Conservation (phyloP, 2,113 vertebrate species). For the human (Homo sapiens) region DNA sequence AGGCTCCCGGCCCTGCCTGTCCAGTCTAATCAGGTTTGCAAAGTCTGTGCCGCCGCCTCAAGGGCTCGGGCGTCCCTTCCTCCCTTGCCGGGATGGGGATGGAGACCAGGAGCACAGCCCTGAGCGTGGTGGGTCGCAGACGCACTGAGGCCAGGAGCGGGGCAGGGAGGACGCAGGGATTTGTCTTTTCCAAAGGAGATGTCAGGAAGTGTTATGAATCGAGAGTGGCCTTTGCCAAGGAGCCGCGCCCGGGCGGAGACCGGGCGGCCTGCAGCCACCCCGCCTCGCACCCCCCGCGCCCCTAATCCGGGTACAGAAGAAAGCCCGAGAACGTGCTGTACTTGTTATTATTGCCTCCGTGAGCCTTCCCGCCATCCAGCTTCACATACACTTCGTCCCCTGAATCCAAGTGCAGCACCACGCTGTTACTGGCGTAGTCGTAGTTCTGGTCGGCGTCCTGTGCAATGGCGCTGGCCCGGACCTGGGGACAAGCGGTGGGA, state of each 20-base stretch:
- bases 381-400: conserved; percentile 97
- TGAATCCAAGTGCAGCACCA: conserved; percentile 94
- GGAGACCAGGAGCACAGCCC: not conserved
- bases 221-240: not conserved
- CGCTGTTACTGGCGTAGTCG: conserved; percentile 97
- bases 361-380: conserved; percentile 95
- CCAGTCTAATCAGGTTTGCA: conserved; percentile 22
- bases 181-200: conserved; percentile 56
- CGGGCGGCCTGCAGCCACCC: conserved; percentile 36
- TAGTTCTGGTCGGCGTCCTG: conserved; percentile 97
- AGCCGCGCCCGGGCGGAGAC: not conserved
- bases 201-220: conserved; percentile 59
- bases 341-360: conserved; percentile 97
- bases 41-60: not conserved
- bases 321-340: conserved; percentile 99
- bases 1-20: not conserved
- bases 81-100: not conserved
- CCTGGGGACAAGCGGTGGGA: conserved; percentile 80
- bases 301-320: conserved; percentile 94
- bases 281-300: conserved; percentile 34
- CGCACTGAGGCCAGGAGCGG: conserved; percentile 13
- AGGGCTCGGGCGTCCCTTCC: not conserved
- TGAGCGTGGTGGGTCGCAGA: not conserved
- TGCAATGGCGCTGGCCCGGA: conserved; percentile 95
- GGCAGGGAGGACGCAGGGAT: conserved; percentile 37